Conservation (phyloP, 2,797 vertebrate genomes). For the Morelia viridis region DNA sequence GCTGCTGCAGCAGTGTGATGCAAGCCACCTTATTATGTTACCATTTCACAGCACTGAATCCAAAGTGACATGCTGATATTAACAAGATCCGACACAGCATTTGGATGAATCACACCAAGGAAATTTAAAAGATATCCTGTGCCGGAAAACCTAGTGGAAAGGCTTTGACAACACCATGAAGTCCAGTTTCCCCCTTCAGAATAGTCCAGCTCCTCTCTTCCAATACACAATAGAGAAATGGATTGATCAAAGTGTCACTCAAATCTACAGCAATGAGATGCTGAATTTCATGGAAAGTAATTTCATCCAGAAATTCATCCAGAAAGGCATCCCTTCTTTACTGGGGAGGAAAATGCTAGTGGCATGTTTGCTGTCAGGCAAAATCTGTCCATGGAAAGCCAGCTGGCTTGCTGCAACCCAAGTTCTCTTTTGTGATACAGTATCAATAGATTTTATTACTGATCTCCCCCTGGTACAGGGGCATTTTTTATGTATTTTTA, state of each 20-base stretch:
- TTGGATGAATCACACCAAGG: slow-evolving; percentile 27
- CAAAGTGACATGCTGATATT: slow-evolving; percentile 42
- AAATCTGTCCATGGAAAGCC: not conserved
- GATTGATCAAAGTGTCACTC: not conserved
- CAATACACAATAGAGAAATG: slow-evolving; percentile 5
- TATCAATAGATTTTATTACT: not conserved
- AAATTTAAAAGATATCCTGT: slow-evolving; percentile 28
- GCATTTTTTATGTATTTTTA: not conserved
- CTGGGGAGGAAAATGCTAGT: too few relatives aligned
- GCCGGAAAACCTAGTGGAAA: slow-evolving; percentile 31
- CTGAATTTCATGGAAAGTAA: not conserved
- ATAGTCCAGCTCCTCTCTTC: not conserved
- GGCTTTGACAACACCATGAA: not conserved
- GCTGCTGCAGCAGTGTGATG: not conserved
- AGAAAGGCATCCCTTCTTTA: too few relatives aligned
- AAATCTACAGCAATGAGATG: not conserved
- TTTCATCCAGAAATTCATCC: not conserved
- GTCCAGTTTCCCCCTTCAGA: not conserved
- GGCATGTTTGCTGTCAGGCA: not conserved
- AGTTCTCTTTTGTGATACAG: not conserved
- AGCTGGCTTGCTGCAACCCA: not conserved
- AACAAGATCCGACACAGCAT: slow-evolving; percentile 20
- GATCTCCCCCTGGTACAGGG: not conserved
- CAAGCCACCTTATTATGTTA: not conserved
- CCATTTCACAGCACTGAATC: slow-evolving; percentile 18